Percentiles rank a stretch among this genome's conserved stretches.
Conservation (phyloP, 2,113 vertebrate genomes). For the Brienomyrus longianalis region DNA sequence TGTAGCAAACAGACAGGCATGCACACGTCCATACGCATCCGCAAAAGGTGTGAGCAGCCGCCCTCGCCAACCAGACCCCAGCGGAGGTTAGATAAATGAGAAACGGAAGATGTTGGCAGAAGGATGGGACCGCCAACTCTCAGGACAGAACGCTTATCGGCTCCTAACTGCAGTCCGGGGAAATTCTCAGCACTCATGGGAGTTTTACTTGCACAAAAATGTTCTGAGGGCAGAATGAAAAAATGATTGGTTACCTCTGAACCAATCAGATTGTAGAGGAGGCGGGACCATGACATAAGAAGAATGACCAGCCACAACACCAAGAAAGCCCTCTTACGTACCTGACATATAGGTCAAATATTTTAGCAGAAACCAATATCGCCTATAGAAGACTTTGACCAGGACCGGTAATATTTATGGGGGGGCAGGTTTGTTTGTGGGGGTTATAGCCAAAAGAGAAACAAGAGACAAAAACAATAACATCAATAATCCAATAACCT, state of each 20-base stretch:
- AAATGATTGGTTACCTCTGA: not conserved
- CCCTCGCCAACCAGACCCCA: not conserved
- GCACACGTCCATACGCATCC: not conserved
- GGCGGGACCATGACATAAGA: not conserved
- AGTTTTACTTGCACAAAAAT: not conserved
- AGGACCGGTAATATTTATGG: not conserved
- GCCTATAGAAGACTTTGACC: not conserved
- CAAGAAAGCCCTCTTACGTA: not conserved
- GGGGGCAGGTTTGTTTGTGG: not conserved
- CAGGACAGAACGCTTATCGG: not conserved
- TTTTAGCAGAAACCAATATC: not conserved
- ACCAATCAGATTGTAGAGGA: not conserved
- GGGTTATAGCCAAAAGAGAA: not conserved
- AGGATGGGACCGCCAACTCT: not conserved
- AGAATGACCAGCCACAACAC: not conserved
- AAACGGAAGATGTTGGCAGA: not conserved
- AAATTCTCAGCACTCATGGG: not conserved
- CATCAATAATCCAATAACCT: not conserved
- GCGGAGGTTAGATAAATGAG: not conserved
- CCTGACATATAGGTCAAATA: not conserved
- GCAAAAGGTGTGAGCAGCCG: not conserved
- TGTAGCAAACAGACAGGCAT: not conserved
- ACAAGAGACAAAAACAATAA: not conserved
- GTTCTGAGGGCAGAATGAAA: not conserved
- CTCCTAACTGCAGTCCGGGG: not conserved